Conservation (phyloP, 2,888 invertebrate genomes). For the Argyresthia albistria region DNA sequence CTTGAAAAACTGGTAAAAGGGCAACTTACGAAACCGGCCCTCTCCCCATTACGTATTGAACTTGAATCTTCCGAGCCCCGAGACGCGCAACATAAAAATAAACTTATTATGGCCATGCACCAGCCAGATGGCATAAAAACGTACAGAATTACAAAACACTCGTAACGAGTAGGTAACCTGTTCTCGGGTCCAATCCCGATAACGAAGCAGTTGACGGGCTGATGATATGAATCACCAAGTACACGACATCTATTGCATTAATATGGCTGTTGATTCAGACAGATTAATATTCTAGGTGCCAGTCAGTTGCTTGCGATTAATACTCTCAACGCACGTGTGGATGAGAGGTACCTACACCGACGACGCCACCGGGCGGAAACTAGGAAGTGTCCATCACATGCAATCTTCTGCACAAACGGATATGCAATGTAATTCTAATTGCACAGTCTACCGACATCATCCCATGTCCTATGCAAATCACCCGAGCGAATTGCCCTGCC, state of each 20-base stretch:
- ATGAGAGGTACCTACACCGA: constrained; percentile 3
- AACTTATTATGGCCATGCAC: not conserved
- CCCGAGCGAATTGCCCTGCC: not conserved
- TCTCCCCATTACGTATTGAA: constrained; percentile 36
- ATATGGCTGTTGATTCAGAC: no score
- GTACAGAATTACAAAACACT: not conserved
- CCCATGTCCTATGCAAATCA: not conserved
- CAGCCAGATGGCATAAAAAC: constrained; percentile 2
- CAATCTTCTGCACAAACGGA: not conserved
- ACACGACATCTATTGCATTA: no score
- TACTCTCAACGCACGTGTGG: constrained; percentile 44
- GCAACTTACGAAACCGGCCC: constrained; percentile 43
- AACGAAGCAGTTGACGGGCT: no score
- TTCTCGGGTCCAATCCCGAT: not conserved
- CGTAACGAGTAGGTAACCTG: not conserved
- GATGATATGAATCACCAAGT: no score
- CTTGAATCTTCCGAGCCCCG: constrained; percentile 22
- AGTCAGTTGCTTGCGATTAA: constrained; percentile 19
- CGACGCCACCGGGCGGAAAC: not conserved
- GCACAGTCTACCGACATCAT: not conserved
- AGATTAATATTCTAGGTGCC: no score
- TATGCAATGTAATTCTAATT: not conserved
- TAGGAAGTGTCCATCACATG: constrained; percentile 8
- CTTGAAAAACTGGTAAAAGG: constrained; percentile 29
- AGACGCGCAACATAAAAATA: constrained; percentile 14